These are phyloP conservation scores for Nowickia ferox DNA, from an alignment of 2,888 invertebrate genomes.

Conservation along the genomic window DNA sequence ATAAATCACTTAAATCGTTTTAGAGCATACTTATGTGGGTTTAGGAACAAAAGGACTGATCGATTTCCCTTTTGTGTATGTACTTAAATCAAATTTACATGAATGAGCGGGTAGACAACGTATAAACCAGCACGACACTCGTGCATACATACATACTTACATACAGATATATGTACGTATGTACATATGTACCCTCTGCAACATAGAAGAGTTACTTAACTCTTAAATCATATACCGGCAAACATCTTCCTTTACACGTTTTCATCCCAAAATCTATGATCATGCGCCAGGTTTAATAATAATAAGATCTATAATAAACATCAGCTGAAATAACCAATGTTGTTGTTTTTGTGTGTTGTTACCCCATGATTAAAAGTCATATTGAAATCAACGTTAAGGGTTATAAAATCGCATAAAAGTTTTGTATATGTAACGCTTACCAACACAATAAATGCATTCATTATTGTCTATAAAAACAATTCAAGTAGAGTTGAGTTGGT, in stretches of 20 bases:
- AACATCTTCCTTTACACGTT: neutral
- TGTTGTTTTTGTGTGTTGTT: constrained; percentile 42
- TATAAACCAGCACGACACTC: neutral
- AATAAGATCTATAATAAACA: constrained; percentile 59
- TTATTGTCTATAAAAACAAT: constrained; percentile 29
- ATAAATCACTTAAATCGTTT: constrained; percentile 9
- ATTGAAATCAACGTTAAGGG: constrained; percentile 51
- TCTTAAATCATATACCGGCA: constrained; percentile 37
- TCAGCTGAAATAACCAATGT: constrained; percentile 55
- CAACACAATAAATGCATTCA: constrained; percentile 17
- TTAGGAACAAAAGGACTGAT: neutral
- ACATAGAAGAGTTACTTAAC: neutral
- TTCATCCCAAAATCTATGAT: constrained; percentile 17
- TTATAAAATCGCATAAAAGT: constrained; percentile 45
- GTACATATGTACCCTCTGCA: too few relatives aligned
- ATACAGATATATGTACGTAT: too few relatives aligned
- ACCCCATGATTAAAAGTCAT: constrained; percentile 62
- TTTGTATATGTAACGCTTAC: neutral
- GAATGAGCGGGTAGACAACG: neutral
- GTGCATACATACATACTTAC: neutral
- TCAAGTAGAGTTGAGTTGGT: constrained; percentile 10
- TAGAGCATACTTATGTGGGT: neutral
- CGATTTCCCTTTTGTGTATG: neutral
- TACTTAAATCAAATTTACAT: neutral
- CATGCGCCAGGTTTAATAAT: constrained; percentile 45